Evolutionary conservation across 2,797 vertebrate genomes (phyloP).

Genomic region (Thripadectes ignobilis): DNA sequence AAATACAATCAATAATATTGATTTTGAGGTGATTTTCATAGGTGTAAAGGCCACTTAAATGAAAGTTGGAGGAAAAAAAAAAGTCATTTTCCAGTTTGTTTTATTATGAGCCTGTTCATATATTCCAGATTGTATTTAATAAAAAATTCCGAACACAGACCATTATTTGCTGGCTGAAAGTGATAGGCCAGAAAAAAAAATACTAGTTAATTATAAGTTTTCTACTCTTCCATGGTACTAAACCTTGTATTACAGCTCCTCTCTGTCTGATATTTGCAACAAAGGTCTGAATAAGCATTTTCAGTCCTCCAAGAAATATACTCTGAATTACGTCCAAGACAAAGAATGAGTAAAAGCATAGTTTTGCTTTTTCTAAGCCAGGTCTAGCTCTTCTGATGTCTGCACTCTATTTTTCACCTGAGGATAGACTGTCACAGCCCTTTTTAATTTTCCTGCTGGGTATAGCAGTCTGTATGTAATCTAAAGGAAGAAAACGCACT

Average conservation of each 20-base stretch:
- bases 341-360: neutral
- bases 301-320: neutral
- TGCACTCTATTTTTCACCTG: neutral
- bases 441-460: constrained; percentile 5
- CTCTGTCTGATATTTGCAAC: neutral
- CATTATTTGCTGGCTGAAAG: neutral
- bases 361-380: neutral
- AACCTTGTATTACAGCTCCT: neutral
- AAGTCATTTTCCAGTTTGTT: neutral
- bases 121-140: neutral
- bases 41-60: neutral
- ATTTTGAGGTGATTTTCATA: constrained; percentile 5
- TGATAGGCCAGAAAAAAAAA: neutral
- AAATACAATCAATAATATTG: constrained; percentile 49
- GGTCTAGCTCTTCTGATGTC: neutral
- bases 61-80: neutral
- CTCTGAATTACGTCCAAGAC: neutral
- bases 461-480: neutral
- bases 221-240: neutral
- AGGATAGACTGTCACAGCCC: neutral
- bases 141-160: neutral
- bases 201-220: neutral
- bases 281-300: neutral
- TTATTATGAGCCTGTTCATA: neutral
- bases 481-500: neutral